Evolutionary conservation across 2,113 vertebrate species (phyloP).

Genomic region (Atherinomorus stipes): DNA sequence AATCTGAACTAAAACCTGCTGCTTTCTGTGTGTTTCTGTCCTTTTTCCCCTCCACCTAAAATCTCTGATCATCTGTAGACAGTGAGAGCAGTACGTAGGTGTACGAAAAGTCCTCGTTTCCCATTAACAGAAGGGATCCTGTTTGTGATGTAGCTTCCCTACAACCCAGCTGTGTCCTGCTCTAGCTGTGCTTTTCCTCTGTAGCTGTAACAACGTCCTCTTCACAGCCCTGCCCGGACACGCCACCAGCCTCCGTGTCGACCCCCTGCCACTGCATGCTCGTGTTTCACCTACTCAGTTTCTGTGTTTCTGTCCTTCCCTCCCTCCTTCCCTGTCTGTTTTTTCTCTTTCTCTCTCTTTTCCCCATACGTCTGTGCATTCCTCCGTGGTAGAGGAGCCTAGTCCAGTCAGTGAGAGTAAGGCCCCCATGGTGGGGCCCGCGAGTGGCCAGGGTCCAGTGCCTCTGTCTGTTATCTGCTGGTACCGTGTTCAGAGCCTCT

Average conservation of each 20-base stretch:
- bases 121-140: conserved; percentile 52
- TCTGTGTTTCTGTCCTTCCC: conserved; percentile 79
- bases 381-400: conserved; percentile 86
- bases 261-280: conserved; percentile 74
- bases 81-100: conserved; percentile 57
- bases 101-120: conserved; percentile 47
- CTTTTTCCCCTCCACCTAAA: conserved; percentile 45
- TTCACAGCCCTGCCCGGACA: conserved; percentile 76
- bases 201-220: conserved; percentile 69
- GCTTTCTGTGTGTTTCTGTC: conserved; percentile 62
- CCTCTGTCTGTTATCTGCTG: conserved; percentile 88
- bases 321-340: conserved; percentile 73
- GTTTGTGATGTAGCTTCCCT: conserved; percentile 45
- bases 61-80: conserved; percentile 41
- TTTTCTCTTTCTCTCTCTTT: conserved; percentile 58
- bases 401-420: conserved; percentile 86
- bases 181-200: conserved; percentile 69
- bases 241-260: conserved; percentile 56
- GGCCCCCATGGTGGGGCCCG: conserved; percentile 83
- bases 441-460: conserved; percentile 87
- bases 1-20: conserved; percentile 56
- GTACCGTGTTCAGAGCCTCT: conserved; percentile 89
- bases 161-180: conserved; percentile 33
- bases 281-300: conserved; percentile 79
- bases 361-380: conserved; percentile 71